phyloP scores from a whole-genome alignment of 2,113 vertebrate species.

The Chascanopsetta lugubris region DNA sequence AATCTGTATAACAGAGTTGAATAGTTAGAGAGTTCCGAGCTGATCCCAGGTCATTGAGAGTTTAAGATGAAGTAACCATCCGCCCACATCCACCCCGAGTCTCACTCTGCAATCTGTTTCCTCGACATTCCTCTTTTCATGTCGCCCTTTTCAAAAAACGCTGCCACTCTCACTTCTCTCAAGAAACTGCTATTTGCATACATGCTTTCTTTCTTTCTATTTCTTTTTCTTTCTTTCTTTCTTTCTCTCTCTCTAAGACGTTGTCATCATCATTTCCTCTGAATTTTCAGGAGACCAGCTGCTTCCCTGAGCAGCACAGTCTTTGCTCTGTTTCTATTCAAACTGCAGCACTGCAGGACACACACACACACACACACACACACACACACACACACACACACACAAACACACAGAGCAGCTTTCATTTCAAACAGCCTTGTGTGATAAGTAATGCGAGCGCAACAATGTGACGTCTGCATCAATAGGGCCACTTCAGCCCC shows the following conservation, averaged over 20 bases:
- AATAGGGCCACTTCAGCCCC: constrained; percentile 67
- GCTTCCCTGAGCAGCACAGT: constrained; percentile 35
- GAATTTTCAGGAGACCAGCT: constrained; percentile 41
- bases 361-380: constrained; percentile 30
- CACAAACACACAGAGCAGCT: constrained; percentile 18
- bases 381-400: constrained; percentile 4
- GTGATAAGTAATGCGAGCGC: constrained; percentile 59
- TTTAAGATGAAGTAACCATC: constrained; percentile 15
- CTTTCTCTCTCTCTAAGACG: constrained; percentile 32
- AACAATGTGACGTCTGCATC: constrained; percentile 64
- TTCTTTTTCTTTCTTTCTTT: constrained; percentile 42
- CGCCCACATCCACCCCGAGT: constrained; percentile 11
- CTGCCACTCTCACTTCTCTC: constrained; percentile 6
- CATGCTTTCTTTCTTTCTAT: constrained; percentile 46
- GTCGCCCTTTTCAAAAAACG: constrained; percentile 9
- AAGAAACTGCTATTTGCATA: constrained; percentile 25
- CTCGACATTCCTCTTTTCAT: not conserved
- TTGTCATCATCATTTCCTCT: constrained; percentile 25
- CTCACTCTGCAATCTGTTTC: constrained; percentile 3
- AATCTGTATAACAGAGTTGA: not conserved
- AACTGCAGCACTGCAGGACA: constrained; percentile 37
- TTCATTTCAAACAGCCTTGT: constrained; percentile 61
- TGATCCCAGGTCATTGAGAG: not conserved
- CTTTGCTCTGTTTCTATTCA: constrained; percentile 34
- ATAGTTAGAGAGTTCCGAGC: constrained; percentile 3